Percentiles rank a stretch among this genome's conserved stretches.
Conservation (phyloP, 53 echinoderm and acorn worm genomes). For the Hippasteria phrygiana region DNA sequence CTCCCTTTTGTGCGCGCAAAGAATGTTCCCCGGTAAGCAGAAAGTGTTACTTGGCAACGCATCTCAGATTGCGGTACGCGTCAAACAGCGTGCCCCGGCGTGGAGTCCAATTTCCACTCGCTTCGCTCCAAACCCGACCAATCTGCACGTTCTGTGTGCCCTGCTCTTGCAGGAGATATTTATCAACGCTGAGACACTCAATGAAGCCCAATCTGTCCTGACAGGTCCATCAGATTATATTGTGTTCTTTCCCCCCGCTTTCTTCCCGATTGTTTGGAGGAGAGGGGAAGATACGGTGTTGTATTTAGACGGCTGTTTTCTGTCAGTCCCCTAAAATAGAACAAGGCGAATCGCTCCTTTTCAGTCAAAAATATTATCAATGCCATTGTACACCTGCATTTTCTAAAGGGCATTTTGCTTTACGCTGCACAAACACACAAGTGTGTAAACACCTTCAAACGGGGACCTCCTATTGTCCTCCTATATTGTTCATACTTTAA, state of each 20-base stretch:
- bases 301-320: slow-evolving; percentile 17
- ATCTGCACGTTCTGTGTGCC: slow-evolving; percentile 23
- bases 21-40: neutral
- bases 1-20: neutral
- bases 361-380: too few species aligned
- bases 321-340: too few species aligned
- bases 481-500: too few species aligned
- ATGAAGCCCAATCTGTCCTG: slow-evolving; percentile 1
- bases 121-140: neutral
- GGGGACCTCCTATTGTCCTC: too few species aligned
- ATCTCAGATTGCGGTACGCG: neutral
- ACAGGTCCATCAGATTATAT: slow-evolving; percentile 29
- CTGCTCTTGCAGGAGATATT: neutral
- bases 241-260: neutral
- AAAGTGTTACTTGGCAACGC: slow-evolving; percentile 23
- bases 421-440: too few species aligned
- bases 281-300: neutral
- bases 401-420: too few species aligned
- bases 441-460: too few species aligned
- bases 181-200: slow-evolving; percentile 11
- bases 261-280: neutral
- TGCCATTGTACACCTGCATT: too few species aligned
- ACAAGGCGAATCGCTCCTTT: too few species aligned
- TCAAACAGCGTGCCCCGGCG: neutral
- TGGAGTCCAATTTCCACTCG: neutral